These are phyloP conservation scores for Enoplosus armatus DNA, from an alignment of 2,797 vertebrate species.

Conservation along the genomic window DNA sequence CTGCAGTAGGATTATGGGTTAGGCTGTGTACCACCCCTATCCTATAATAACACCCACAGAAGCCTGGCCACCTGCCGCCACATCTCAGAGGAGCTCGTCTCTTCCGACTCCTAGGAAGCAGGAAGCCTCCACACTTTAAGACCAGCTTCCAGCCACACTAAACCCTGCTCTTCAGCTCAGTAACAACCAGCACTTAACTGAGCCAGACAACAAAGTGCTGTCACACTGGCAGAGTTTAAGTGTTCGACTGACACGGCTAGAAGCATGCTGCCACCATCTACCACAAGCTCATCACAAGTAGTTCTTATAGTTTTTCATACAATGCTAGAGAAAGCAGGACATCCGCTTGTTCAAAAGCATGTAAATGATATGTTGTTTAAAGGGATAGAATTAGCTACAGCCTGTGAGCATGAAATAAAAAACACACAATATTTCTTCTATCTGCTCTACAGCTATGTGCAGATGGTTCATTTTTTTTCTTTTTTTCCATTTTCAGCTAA, in stretches of 20 bases:
- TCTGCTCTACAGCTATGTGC: constrained; percentile 16
- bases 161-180: constrained; percentile 68
- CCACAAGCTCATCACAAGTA: constrained; percentile 10
- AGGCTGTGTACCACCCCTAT: constrained; percentile 71
- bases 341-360: constrained; percentile 1
- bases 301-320: constrained; percentile 12
- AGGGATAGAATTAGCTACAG: constrained; percentile 4
- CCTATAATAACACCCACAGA: constrained; percentile 83
- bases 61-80: constrained; percentile 81
- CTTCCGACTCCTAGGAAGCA: constrained; percentile 76
- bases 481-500: constrained; percentile 70
- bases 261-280: constrained; percentile 47
- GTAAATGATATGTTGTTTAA: constrained; percentile 18
- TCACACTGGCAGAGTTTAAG: constrained; percentile 58
- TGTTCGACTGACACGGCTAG: constrained; percentile 53
- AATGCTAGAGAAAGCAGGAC: constrained; percentile 1
- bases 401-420: constrained; percentile 27
- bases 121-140: constrained; percentile 77
- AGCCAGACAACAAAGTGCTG: constrained; percentile 72
- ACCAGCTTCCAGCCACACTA: constrained; percentile 70
- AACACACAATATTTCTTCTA: constrained; percentile 1
- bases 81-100: constrained; percentile 70
- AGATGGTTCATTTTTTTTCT: constrained; percentile 41
- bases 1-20: constrained; percentile 75
- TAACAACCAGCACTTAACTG: constrained; percentile 78